Evolutionary conservation across 2,888 invertebrate species (phyloP).

Genomic region (Scaptomyza tumidula): DNA sequence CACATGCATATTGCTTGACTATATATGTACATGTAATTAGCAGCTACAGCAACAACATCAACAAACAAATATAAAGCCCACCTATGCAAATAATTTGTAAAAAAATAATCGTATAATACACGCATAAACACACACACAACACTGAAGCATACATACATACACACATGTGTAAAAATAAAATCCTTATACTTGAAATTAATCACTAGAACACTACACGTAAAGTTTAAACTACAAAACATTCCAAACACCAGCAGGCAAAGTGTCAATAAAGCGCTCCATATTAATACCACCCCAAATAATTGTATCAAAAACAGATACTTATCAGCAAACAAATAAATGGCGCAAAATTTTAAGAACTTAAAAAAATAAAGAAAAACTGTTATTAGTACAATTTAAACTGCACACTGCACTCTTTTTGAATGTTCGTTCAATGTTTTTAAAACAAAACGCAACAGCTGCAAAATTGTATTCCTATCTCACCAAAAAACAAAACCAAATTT

Average conservation of each 20-base stretch:
- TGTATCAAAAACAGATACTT: conserved; percentile 33
- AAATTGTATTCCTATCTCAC: conserved; percentile 73
- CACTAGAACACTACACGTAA: conserved; percentile 33
- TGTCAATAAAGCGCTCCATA: conserved; percentile 20
- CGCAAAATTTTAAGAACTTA: conserved; percentile 42
- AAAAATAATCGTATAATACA: conserved; percentile 67
- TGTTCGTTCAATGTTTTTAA: conserved; percentile 79
- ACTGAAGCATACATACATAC: conserved; percentile 27
- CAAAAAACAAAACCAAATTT: conserved; percentile 17
- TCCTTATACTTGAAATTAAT: conserved; percentile 33
- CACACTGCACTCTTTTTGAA: conserved; percentile 80
- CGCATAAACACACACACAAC: conserved; percentile 29
- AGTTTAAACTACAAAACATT: not conserved
- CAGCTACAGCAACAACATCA: conserved; percentile 57
- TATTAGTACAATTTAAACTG: conserved; percentile 81
- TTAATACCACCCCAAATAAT: conserved; percentile 10
- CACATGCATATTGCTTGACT: conserved; percentile 60
- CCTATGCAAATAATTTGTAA: conserved; percentile 78
- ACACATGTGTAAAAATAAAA: conserved; percentile 52
- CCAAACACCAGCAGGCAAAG: conserved; percentile 16
- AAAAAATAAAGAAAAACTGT: conserved; percentile 33
- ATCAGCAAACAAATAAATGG: conserved; percentile 41
- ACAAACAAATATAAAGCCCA: conserved; percentile 77
- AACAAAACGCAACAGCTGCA: conserved; percentile 64
- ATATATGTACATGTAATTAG: conserved; percentile 52